Evolutionary conservation across 2,113 vertebrate genomes (phyloP).

Genomic region (Pollachius pollachius): DNA sequence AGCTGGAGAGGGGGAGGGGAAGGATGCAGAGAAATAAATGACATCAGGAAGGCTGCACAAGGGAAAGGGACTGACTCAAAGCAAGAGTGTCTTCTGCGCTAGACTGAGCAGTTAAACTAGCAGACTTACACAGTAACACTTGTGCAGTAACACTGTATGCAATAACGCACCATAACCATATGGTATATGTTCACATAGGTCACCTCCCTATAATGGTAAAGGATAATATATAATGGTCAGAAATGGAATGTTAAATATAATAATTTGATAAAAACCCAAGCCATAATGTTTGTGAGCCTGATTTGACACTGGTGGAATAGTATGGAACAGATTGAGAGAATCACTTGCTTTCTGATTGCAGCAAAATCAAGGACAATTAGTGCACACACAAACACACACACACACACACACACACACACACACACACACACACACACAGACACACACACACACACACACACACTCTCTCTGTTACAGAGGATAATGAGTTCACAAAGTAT

Average conservation of each 20-base stretch:
- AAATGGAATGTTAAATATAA: background rate
- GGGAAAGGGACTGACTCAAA: slow-evolving; percentile 34
- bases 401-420: background rate
- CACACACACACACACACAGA: no score
- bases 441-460: no score
- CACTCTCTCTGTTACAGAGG: background rate
- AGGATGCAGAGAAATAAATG: slow-evolving; percentile 43
- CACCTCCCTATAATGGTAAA: background rate
- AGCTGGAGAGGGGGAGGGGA: slow-evolving; percentile 71
- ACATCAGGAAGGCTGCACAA: slow-evolving; percentile 53
- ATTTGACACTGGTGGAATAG: background rate
- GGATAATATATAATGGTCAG: background rate
- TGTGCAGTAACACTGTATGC: background rate
- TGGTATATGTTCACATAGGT: background rate
- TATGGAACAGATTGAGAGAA: background rate
- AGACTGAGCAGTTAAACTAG: background rate
- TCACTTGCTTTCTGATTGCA: slow-evolving; percentile 5
- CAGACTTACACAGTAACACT: slow-evolving; percentile 10
- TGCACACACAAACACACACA: no score
- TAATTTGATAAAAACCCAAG: background rate
- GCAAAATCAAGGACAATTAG: background rate
- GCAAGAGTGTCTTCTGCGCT: background rate
- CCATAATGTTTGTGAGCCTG: background rate
- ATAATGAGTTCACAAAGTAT: background rate
- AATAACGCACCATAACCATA: no score